phyloP scores from a whole-genome alignment of 1,140 invertebrate species.

The Drosophila lini region DNA sequence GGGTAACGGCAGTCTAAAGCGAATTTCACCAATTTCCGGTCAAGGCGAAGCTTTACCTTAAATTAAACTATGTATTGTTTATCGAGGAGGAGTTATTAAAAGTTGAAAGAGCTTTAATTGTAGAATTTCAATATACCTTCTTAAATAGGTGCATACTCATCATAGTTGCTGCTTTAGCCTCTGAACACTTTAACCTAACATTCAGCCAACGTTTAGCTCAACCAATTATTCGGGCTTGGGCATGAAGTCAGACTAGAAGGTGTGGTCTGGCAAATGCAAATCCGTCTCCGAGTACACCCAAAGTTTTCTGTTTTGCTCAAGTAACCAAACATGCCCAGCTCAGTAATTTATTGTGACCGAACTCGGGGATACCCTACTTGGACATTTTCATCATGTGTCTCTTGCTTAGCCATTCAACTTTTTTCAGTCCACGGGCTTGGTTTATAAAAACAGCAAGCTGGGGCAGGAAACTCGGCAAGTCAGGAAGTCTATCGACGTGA shows the following conservation, averaged over 20 bases:
- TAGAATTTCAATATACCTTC: constrained; percentile 8
- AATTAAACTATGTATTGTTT: background rate
- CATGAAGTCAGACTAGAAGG: background rate
- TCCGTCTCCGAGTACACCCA: constrained; percentile 49
- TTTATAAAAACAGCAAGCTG: constrained; percentile 38
- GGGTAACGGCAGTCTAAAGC: background rate
- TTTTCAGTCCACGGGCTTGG: constrained; percentile 15
- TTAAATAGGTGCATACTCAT: constrained; percentile 54
- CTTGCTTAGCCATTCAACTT: constrained; percentile 21
- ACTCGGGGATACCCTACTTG: constrained; percentile 24
- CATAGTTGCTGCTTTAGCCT: constrained; percentile 50
- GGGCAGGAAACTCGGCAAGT: constrained; percentile 63
- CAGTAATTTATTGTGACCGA: constrained; percentile 10
- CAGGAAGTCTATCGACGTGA: constrained; percentile 55
- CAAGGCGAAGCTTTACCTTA: no score
- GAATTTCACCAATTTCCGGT: background rate
- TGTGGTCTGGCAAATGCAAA: constrained; percentile 68
- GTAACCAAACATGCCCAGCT: constrained; percentile 18
- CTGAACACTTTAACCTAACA: constrained; percentile 41
- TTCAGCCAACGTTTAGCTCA: constrained; percentile 10
- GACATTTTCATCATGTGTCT: constrained; percentile 40
- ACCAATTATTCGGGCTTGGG: constrained; percentile 20
- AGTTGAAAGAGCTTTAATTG: constrained; percentile 27
- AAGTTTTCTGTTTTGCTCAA: constrained; percentile 45
- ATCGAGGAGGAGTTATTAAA: constrained; percentile 35